These are phyloP conservation scores for Halisarca cf. caerulea DNA, from an alignment of 37 sponge, comb jelly and placozoan species.

Conservation along the genomic window DNA sequence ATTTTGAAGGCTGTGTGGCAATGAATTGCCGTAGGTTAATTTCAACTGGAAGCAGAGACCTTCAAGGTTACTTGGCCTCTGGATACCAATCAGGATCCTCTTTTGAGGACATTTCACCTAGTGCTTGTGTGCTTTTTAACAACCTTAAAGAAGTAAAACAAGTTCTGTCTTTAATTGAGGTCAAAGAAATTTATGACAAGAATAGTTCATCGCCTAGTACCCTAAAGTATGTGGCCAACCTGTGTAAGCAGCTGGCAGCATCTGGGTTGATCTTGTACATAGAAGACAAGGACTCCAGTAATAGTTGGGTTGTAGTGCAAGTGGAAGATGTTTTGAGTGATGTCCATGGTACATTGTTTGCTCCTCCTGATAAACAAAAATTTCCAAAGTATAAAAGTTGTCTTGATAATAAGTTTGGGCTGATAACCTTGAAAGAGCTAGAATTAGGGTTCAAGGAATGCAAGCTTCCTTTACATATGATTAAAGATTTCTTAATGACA, in stretches of 20 bases:
- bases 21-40: background rate
- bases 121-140: background rate
- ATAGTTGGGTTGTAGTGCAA: background rate
- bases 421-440: background rate
- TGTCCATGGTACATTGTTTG: slow-evolving; percentile 2
- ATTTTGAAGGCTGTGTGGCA: background rate
- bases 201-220: background rate
- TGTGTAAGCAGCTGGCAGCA: background rate
- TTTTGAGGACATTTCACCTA: background rate
- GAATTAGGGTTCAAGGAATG: background rate
- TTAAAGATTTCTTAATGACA: background rate
- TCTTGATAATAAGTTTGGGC: background rate
- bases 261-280: background rate
- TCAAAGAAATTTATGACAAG: background rate
- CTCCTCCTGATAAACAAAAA: background rate
- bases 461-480: background rate
- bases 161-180: background rate
- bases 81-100: too few species aligned
- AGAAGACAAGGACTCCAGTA: background rate
- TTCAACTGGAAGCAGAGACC: background rate
- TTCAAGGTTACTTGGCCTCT: background rate
- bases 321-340: background rate
- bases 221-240: too few species aligned
- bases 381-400: background rate
- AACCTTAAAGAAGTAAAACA: background rate